A percentile compares a stretch with the other conserved stretches of the same genome.
Evolutionary conservation across 2,113 vertebrate species (phyloP).

Genomic region (Tragelaphus buxtoni): DNA sequence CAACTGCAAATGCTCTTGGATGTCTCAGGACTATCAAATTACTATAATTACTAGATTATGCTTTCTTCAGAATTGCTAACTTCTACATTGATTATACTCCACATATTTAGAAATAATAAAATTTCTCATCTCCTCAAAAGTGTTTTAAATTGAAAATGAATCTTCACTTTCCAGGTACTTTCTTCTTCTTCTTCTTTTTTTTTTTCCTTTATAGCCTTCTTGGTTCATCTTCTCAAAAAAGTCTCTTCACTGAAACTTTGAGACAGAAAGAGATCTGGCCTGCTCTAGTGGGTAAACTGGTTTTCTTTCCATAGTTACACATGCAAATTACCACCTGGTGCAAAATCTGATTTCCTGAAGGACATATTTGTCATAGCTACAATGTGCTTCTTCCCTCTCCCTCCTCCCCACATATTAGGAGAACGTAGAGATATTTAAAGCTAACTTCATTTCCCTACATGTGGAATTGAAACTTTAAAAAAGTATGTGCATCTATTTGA

Average conservation of each 20-base stretch:
- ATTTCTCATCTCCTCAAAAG: not conserved
- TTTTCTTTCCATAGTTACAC: not conserved
- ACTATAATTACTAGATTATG: not conserved
- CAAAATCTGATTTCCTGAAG: not conserved
- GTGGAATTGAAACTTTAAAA: not conserved
- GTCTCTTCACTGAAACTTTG: not conserved
- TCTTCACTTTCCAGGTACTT: not conserved
- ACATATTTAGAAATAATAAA: not conserved
- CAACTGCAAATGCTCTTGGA: not conserved
- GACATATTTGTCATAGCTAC: not conserved
- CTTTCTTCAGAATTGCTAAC: not conserved
- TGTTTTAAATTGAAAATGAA: not conserved
- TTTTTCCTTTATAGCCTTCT: not conserved
- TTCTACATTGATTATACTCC: not conserved
- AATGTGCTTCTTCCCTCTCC: not conserved
- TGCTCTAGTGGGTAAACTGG: not conserved
- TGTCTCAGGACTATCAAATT: not conserved
- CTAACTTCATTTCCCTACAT: not conserved
- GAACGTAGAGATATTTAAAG: not conserved
- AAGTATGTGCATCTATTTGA: not conserved
- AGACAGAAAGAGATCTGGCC: not conserved
- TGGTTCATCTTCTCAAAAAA: not conserved
- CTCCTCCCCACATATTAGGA: not conserved
- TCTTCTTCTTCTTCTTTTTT: not conserved
- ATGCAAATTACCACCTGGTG: not conserved